Conservation (phyloP, 1,140 invertebrate genomes). For the Tetraneura akinire region DNA sequence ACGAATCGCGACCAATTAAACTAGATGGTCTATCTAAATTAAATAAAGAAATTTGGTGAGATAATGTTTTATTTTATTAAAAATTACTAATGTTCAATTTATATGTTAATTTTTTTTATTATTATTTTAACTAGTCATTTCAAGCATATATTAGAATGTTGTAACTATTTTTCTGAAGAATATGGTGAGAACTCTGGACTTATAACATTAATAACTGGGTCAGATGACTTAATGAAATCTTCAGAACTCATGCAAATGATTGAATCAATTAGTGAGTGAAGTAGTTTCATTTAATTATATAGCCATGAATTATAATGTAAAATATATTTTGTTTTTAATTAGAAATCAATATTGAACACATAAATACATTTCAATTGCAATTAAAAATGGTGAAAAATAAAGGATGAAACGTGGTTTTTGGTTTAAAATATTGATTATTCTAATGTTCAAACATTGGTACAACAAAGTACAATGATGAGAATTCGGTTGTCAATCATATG, state of each 20-base stretch:
- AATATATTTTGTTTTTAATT: background rate
- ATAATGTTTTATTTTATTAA: background rate
- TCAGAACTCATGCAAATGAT: conserved; percentile 27
- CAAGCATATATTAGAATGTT: conserved; percentile 72
- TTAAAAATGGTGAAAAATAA: conserved; percentile 30
- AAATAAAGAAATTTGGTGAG: conserved; percentile 47
- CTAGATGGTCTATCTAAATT: background rate
- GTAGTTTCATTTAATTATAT: background rate
- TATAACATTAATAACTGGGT: conserved; percentile 38
- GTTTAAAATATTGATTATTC: conserved; percentile 27
- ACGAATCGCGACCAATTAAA: conserved; percentile 71
- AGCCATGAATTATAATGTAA: background rate
- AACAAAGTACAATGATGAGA: conserved; percentile 24
- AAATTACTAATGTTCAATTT: background rate
- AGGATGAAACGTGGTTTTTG: background rate
- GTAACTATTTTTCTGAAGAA: conserved; percentile 60
- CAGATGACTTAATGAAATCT: conserved; percentile 24
- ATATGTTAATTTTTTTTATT: conserved; percentile 54
- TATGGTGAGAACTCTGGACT: conserved; percentile 32
- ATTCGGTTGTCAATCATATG: conserved; percentile 2
- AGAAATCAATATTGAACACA: conserved; percentile 43
- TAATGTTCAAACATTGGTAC: conserved; percentile 18
- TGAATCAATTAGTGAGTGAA: conserved; percentile 27
- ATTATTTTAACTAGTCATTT: conserved; percentile 62
- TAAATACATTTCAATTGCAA: conserved; percentile 32